Conservation (phyloP, 2,888 invertebrate genomes). For the Rhingia rostrata region DNA sequence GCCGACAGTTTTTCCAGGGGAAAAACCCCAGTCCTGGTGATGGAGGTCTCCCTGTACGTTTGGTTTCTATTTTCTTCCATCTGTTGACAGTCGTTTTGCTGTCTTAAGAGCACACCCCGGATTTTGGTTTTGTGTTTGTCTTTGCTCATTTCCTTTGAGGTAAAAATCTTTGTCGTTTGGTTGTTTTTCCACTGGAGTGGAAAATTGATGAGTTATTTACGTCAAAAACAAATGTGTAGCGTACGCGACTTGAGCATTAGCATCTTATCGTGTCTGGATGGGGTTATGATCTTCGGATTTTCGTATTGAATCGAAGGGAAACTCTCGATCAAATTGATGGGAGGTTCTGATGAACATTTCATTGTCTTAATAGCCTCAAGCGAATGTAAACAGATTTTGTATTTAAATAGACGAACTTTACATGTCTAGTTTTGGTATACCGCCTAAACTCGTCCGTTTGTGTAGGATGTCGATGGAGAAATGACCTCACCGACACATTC, state of each 20-base stretch:
- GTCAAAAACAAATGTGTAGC: slow-evolving; percentile 31
- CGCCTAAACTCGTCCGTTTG: no score
- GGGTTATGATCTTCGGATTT: slow-evolving; percentile 36
- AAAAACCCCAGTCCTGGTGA: slow-evolving; percentile 47
- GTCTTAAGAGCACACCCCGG: slow-evolving; percentile 11
- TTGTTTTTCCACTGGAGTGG: slow-evolving; percentile 66
- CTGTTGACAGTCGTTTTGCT: slow-evolving; percentile 24
- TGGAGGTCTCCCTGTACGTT: slow-evolving; percentile 35
- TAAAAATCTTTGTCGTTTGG: slow-evolving; percentile 63
- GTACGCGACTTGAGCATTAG: background rate
- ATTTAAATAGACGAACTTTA: no score
- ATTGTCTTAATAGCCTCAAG: slow-evolving; percentile 27
- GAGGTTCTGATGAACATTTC: background rate
- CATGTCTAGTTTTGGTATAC: no score
- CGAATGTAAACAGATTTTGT: slow-evolving; percentile 17
- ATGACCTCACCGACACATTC: no score
- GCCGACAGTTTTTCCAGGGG: slow-evolving; percentile 58
- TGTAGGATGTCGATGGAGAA: no score
- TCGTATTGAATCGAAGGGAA: slow-evolving; percentile 26
- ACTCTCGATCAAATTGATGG: slow-evolving; percentile 29
- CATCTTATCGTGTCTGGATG: background rate
- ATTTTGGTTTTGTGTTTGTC: background rate
- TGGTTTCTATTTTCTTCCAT: slow-evolving; percentile 22
- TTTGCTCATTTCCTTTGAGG: slow-evolving; percentile 53
- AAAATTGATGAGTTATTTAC: slow-evolving; percentile 66